Base-by-base conservation (phyloP, 2,113 vertebrate species). In the Callipepla squamata region DNA sequence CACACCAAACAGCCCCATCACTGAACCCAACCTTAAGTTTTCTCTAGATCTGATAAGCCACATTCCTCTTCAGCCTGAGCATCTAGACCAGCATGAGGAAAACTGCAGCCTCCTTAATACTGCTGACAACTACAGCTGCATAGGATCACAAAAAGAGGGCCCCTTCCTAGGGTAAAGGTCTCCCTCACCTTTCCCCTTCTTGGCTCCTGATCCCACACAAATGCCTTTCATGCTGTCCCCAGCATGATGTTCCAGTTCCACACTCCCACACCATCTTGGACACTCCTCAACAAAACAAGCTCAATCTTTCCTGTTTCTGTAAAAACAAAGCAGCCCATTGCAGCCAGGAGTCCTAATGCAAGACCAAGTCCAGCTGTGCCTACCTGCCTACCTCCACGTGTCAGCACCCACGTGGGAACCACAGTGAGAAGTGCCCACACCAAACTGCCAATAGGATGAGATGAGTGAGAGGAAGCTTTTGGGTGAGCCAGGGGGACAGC, bases 61-160 rank as follows among this genome's bases (percentile, higher is more conserved):
- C 2, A 0, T 8, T 77, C 38, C 44, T 65, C 3, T 0, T 6
- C 16, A 61, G 51, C 57, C 28, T 0, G 1, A 87, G n/a, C 40
- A 57, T 18, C 75, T 28, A 44, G 62, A 67, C 23, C 0, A 1
- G 22, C 59, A 14, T 57, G 18, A 69, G 59, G 50, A 51, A 48
- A 89, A 69, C 65, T 20, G n/a, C 53, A 85, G 58, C 9, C 11
- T 84, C 58, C 26, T 72, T 40, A 21, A 34, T 0, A 62, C 3
- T 25, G 3, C 4, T 3, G 13, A 67, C 23, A 78, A 20, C 45
- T 47, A 40, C 5, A 34, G n/a, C n/a, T 84, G 21, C 34, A 23
- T 16, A 53, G 26, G n/a, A 76, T 6, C 8, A 40, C 40, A 45
- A 38, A 67, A 17, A 85, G 55, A 48, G 4, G 13, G 36, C 32